phyloP scores from a whole-genome alignment of 2,888 invertebrate genomes.

The Mythimna ferrago region DNA sequence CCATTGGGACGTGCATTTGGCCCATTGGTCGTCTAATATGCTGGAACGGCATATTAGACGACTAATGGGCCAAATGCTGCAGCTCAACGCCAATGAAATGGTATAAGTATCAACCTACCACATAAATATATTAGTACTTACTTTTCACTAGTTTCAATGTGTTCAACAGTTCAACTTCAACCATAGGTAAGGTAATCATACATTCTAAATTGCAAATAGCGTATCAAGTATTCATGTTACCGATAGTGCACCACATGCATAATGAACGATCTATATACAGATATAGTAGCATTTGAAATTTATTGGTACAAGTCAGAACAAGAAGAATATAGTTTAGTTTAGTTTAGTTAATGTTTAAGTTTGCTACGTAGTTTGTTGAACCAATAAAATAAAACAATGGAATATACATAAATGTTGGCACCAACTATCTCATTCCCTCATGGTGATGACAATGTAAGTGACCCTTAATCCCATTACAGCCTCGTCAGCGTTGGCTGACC shows the following conservation, averaged over 20 bases:
- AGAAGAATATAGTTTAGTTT: neutral
- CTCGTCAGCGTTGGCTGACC: conserved; percentile 34
- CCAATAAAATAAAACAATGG: no score
- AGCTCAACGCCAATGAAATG: neutral
- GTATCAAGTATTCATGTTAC: conserved; percentile 40
- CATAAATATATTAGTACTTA: no score
- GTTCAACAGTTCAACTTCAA: conserved; percentile 1
- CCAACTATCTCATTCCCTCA: neutral
- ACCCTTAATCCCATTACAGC: conserved; percentile 12
- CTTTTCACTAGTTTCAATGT: neutral
- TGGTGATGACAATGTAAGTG: conserved; percentile 9
- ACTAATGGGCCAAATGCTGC: no score
- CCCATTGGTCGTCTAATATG: neutral
- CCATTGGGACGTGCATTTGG: neutral
- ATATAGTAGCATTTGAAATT: conserved; percentile 14
- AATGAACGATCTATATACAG: conserved; percentile 9
- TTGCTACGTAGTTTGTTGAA: no score
- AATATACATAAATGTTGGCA: neutral
- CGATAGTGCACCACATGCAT: conserved; percentile 34
- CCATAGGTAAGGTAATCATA: conserved; percentile 1
- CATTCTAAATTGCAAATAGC: conserved; percentile 39
- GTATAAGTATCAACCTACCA: no score
- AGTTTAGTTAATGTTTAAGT: no score
- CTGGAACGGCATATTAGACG: no score
- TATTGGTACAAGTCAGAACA: conserved; percentile 1